phyloP scores from a whole-genome alignment of 1,140 invertebrate species.

The Pseudomyrmex flavicornis region DNA sequence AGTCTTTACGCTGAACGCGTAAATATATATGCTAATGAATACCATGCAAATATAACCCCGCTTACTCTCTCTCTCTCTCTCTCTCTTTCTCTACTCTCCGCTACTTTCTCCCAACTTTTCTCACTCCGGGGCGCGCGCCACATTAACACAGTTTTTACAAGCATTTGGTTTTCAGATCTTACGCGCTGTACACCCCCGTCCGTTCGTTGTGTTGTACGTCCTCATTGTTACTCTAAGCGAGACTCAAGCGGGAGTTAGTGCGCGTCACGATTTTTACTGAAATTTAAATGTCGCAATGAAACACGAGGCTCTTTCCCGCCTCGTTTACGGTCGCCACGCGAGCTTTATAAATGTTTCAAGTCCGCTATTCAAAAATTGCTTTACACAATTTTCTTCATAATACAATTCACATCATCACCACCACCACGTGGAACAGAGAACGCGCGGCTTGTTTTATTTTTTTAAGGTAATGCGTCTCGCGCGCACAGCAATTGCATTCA shows the following conservation, averaged over 20 bases:
- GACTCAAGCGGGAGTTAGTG: conserved; percentile 16
- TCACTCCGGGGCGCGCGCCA: conserved; percentile 13
- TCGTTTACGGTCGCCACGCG: conserved; percentile 39
- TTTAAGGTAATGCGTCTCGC: conserved; percentile 16
- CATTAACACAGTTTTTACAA: conserved; percentile 61
- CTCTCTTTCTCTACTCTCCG: no score
- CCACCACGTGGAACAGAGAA: conserved; percentile 14
- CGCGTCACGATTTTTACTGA: conserved; percentile 51
- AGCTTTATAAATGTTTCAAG: conserved; percentile 36
- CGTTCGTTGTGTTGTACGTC: not conserved
- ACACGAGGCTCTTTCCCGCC: conserved; percentile 46
- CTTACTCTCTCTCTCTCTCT: conserved; percentile 26
- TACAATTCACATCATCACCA: conserved; percentile 8
- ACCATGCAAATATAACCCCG: conserved; percentile 47
- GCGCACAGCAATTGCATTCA: not conserved
- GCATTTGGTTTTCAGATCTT: conserved; percentile 59
- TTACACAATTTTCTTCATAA: conserved; percentile 44
- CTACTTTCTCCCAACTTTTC: not conserved
- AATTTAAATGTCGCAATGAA: conserved; percentile 58
- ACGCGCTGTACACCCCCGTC: not conserved
- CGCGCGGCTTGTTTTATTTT: conserved; percentile 24
- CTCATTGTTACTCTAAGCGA: conserved; percentile 41
- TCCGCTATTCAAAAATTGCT: conserved; percentile 48
- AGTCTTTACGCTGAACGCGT: conserved; percentile 48
- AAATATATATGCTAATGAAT: conserved; percentile 63